phyloP scores from a whole-genome alignment of 2,113 vertebrate genomes.

The Cichladusa arquata region DNA sequence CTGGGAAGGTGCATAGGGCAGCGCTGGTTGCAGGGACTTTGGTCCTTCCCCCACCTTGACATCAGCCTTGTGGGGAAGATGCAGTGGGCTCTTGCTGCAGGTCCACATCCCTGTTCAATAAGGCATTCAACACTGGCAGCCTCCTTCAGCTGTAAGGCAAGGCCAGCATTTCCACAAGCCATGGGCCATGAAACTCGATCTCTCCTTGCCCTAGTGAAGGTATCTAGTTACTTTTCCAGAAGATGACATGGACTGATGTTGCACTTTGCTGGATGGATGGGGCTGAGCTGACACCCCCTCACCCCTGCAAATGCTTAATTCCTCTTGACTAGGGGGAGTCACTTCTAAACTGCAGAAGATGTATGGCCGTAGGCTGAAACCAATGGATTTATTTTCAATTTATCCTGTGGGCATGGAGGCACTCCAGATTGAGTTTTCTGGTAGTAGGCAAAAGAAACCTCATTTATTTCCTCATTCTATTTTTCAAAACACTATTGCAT shows the following conservation, averaged over 20 bases:
- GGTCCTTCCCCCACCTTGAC: fast-evolving
- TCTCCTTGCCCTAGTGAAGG: background rate
- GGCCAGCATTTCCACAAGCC: background rate
- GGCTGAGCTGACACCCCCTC: background rate
- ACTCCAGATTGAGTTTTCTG: background rate
- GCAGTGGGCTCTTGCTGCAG: background rate
- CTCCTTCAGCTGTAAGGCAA: background rate
- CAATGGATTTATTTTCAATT: slow-evolving; percentile 40
- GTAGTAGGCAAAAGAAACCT: background rate
- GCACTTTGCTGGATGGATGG: background rate
- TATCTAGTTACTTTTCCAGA: background rate
- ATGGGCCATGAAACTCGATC: background rate
- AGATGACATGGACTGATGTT: background rate
- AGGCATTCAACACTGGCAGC: background rate
- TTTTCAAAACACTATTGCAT: background rate
- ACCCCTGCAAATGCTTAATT: background rate
- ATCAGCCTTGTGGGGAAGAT: background rate
- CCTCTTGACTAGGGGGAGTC: background rate
- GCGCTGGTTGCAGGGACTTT: background rate
- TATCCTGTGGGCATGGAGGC: background rate
- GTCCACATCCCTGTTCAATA: background rate
- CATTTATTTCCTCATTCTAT: background rate
- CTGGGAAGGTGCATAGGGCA: background rate
- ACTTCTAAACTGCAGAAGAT: background rate
- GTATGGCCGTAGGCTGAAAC: background rate